phyloP scores from a whole-genome alignment of 1,140 invertebrate genomes.

The Pemphigus obesinymphae region DNA sequence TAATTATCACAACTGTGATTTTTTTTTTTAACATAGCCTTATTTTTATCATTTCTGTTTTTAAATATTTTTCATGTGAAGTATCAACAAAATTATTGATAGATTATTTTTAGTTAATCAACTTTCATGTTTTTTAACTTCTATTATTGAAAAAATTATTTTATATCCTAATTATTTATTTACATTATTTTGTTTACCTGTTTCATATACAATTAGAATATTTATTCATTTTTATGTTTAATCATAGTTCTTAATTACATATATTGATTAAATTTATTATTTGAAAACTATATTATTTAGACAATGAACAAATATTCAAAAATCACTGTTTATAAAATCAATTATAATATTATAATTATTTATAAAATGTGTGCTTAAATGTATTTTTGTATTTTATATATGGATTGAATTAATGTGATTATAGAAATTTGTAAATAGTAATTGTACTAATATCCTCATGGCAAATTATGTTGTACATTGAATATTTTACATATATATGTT shows the following conservation, averaged over 20 bases:
- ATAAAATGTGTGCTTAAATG: background rate
- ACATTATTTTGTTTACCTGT: background rate
- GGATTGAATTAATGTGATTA: too few species aligned
- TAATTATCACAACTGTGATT: background rate
- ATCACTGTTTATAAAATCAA: background rate
- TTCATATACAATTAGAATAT: background rate
- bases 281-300: background rate
- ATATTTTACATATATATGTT: too few species aligned
- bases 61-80: background rate
- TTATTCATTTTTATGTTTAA: background rate
- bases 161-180: background rate
- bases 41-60: background rate
- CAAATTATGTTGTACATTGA: too few species aligned
- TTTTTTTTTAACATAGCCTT: slow-evolving; percentile 21
- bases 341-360: background rate
- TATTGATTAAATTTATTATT: slow-evolving; percentile 1
- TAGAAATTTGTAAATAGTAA: too few species aligned
- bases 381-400: too few species aligned
- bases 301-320: background rate
- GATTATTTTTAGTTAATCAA: background rate
- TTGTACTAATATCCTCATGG: too few species aligned
- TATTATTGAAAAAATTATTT: background rate
- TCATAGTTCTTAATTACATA: background rate
- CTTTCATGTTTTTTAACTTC: background rate
- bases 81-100: background rate